These are phyloP conservation scores for Euclidia mi DNA, from an alignment of 2,888 invertebrate genomes.

Conservation along the genomic window DNA sequence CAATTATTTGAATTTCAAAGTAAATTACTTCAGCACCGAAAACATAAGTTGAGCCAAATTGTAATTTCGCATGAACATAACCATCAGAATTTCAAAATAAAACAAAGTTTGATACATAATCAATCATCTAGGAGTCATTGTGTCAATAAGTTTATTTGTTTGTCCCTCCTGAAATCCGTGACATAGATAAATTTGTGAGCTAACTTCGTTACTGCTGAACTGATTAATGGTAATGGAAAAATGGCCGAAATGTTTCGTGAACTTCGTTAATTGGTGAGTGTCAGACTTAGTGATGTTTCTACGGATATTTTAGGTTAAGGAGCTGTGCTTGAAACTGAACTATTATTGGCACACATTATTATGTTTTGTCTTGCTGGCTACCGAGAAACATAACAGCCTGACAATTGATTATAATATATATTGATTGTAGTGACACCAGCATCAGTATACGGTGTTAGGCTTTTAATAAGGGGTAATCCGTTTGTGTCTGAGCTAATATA, in stretches of 20 bases:
- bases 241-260: slow-evolving; percentile 26
- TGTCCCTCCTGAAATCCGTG: slow-evolving; percentile 53
- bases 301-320: too few relatives aligned
- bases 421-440: too few relatives aligned
- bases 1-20: slow-evolving; percentile 18
- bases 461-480: too few relatives aligned
- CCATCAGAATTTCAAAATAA: slow-evolving; percentile 52
- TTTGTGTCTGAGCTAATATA: too few relatives aligned
- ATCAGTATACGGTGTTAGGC: too few relatives aligned
- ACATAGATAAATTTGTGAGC: slow-evolving; percentile 59
- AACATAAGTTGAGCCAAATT: slow-evolving; percentile 43
- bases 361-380: too few relatives aligned
- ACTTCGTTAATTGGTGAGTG: slow-evolving; percentile 20
- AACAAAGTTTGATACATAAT: slow-evolving; percentile 40
- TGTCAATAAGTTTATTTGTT: slow-evolving; percentile 61
- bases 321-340: too few relatives aligned
- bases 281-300: not conserved
- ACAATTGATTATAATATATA: too few relatives aligned
- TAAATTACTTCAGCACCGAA: slow-evolving; percentile 24
- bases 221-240: slow-evolving; percentile 54
- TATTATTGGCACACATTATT: too few relatives aligned
- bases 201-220: slow-evolving; percentile 47
- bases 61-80: slow-evolving; percentile 53
- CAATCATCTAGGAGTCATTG: slow-evolving; percentile 58
- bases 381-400: too few relatives aligned